A percentile compares a stretch with the other conserved stretches of the same genome.
Evolutionary conservation across 2,888 invertebrate species (phyloP).

Genomic region (Tachina grossa): DNA sequence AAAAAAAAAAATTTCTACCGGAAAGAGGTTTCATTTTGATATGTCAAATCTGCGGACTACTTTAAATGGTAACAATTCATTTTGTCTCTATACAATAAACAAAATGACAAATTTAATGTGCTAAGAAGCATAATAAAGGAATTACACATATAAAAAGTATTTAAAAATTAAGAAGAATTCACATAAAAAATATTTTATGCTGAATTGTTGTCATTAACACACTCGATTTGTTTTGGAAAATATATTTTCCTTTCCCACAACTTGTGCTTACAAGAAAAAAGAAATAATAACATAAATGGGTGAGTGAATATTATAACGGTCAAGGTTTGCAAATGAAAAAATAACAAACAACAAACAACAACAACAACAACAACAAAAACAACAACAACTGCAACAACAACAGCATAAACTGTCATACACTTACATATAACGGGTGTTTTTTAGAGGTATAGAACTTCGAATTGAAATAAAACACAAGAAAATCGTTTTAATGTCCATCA

Average conservation of each 20-base stretch:
- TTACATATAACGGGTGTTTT: not conserved
- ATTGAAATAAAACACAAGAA: too few species aligned
- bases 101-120: too few species aligned
- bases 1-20: too few species aligned
- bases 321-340: not conserved
- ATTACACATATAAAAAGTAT: not conserved
- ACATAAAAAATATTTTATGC: not conserved
- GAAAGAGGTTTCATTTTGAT: too few species aligned
- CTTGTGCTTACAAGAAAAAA: not conserved
- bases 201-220: slow-evolving; percentile 13
- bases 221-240: not conserved
- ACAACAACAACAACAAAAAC: too few species aligned
- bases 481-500: too few species aligned
- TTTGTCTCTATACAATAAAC: too few species aligned
- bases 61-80: too few species aligned
- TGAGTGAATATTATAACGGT: not conserved
- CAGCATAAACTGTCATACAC: slow-evolving; percentile 1
- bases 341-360: not conserved
- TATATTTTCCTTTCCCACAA: not conserved
- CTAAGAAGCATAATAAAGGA: too few species aligned
- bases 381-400: not conserved
- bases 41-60: too few species aligned
- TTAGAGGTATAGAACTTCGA: too few species aligned
- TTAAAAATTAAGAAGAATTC: not conserved
- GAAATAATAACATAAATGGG: not conserved